Base-by-base conservation (phyloP, 2,797 vertebrate species). In the Stomatorhinus walkeri region DNA sequence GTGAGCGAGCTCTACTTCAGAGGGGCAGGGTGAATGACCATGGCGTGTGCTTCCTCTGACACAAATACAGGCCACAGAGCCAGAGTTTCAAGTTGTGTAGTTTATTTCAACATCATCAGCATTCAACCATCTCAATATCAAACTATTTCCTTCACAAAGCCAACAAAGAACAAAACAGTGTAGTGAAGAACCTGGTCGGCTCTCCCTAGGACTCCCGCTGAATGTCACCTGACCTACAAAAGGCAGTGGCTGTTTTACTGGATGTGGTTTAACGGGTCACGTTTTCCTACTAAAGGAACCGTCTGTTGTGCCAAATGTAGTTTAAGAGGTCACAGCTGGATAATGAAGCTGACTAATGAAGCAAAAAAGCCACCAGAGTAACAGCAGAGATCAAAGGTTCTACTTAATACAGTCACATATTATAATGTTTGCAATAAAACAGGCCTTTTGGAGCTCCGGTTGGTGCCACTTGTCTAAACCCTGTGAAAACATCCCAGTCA, bases 1-100 rank as follows among this genome's bases (percentile, higher is more conserved):
- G 68, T 8, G 64, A 88, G 64, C n/a, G 79, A 81, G 88, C 83
- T 51, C n/a, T 16, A 51, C 83, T 49, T 46, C 72, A 79, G 16
- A 85, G 28, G 83, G 48, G 83, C n/a, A 85, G 22, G 46, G 83
- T n/a, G 48, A 22, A 72, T 72, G 64, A 72, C 64, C 64, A 72
- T 51, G 83, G 48, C 83, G 12, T 24, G n/a, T 85, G 83, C 43
- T 12, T 12, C 43, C n/a, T 22, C 81, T 14, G 8, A 84, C 43
- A 85, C 43, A 49, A 52, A 52, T 51, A 24, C 8, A 4, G 24
- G 10, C 83, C 43, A 14, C 24, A 72, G 64, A 32, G 64, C 3
- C 12, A 36, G 28, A 51, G 43, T 14, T 24, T 24, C 83, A 14
- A 24, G 9, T 52, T 52, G 16, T 85, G 24, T 5, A 7, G 43